Evolutionary conservation across 35 echinoderm and acorn worm genomes (phyloP).

Genomic region (Heliocidaris tuberculata): DNA sequence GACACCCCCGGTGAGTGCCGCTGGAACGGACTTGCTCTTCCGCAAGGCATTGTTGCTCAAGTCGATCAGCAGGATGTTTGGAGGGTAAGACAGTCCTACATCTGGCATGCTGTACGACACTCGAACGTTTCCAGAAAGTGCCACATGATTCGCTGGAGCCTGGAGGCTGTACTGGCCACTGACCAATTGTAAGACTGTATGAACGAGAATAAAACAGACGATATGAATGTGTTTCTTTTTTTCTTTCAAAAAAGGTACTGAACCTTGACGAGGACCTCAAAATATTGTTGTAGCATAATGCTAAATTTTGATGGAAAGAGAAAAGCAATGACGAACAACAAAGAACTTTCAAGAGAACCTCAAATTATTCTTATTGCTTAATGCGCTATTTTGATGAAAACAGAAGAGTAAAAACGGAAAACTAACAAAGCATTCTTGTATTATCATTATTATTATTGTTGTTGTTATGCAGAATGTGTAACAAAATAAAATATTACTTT

Average conservation of each 20-base stretch:
- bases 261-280: no score
- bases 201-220: not conserved
- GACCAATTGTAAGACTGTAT: slow-evolving; percentile 44
- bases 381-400: no score
- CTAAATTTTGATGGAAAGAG: no score
- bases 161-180: slow-evolving; percentile 52
- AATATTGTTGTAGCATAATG: no score
- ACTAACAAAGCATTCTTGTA: no score
- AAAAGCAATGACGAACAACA: no score
- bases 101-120: slow-evolving; percentile 35
- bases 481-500: no score
- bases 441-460: no score
- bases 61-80: slow-evolving; percentile 46
- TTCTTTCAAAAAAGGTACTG: not conserved
- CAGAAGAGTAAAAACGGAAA: no score
- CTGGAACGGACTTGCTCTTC: slow-evolving; percentile 5
- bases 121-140: slow-evolving; percentile 35
- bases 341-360: no score
- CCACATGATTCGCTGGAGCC: slow-evolving; percentile 51
- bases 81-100: not conserved
- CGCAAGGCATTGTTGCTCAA: slow-evolving; percentile 15
- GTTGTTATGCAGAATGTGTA: no score
- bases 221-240: not conserved
- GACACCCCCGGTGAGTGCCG: slow-evolving; percentile 31
- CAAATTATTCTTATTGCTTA: no score